Base-by-base conservation (phyloP, 2,888 invertebrate genomes). In the Zhengitettix transpicula region DNA sequence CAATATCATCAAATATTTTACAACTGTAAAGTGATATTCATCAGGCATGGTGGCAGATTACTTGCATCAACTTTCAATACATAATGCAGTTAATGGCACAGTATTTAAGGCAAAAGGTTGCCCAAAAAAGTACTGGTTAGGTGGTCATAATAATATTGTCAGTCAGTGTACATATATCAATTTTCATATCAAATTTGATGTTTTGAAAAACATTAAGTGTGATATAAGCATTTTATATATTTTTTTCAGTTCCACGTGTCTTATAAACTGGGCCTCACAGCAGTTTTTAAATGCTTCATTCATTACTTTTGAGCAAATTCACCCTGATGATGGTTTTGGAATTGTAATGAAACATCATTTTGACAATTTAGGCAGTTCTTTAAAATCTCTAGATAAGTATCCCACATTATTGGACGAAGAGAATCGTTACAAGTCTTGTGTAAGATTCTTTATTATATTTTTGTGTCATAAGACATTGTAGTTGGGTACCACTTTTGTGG, bases 221-320 rank as follows among this genome's bases (percentile, higher is more conserved):
- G 47, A n/a, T 47, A 5, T 47, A 1, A 47, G 8, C n/a, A 47
- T 28, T 28, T 2, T 28, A 28, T 28, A 5, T 28, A 28, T 59
- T 17, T 28, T 52, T 65, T 65, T 15, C 65, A 74, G 74, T 58
- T 71, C 73, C 9, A 68, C 71, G 28, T 64, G 65, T 14, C 66
- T 76, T 11, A 70, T 75, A n/a, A 65, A 67, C 52, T 75, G 75
- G 74, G 69, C 71, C 40, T 67, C 69, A 41, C 64, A 67, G 42
- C 68, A 68, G 17, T 75, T 75, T 64, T 57, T 62, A n/a, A 66
- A 72, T 65, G 69, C 71, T 47, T 65, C 70, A 9, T 74, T 76
- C 67, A 68, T 72, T 10, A 67, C 71, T 17, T 77, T 76, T 68
- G 77, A 77, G 65, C 76, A 76, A 69, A 66, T 70, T 17, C 59